Conservation (phyloP, 64 coral and sea anemone genomes). For the Orbicella faveolata region DNA sequence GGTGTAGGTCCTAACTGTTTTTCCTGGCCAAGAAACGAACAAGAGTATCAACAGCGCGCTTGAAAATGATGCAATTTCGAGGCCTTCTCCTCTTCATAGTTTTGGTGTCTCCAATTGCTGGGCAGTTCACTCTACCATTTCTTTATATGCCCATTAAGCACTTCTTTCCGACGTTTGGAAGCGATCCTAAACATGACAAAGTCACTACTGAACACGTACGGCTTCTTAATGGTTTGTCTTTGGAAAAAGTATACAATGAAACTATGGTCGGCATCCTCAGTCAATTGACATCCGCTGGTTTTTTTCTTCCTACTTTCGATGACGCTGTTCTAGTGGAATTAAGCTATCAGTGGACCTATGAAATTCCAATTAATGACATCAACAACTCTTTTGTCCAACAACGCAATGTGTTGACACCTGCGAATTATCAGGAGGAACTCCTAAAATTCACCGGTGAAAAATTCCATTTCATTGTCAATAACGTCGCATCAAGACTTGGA, state of each 20-base stretch:
- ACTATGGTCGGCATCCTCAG: neutral
- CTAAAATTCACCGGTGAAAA: slow-evolving; percentile 26
- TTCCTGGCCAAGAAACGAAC: neutral
- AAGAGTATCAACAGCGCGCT: neutral
- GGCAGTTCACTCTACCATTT: slow-evolving; percentile 13
- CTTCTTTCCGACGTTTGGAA: neutral
- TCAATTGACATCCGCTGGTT: neutral
- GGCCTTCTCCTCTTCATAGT: neutral
- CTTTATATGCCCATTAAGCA: neutral
- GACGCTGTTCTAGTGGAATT: neutral
- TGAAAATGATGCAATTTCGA: neutral
- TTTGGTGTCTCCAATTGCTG: neutral
- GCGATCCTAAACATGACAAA: neutral
- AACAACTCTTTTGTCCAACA: neutral
- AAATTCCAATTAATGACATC: neutral
- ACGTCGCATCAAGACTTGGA: slow-evolving; percentile 42
- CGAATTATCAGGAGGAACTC: slow-evolving; percentile 26
- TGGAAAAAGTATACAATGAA: neutral
- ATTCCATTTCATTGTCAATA: slow-evolving; percentile 36
- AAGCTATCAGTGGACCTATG: neutral
- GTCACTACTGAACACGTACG: neutral
- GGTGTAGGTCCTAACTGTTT: neutral
- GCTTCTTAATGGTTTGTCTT: neutral
- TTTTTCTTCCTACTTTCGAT: neutral
- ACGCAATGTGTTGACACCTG: neutral